Conservation (phyloP, 2,888 invertebrate species). For the Drosophila falleni region DNA sequence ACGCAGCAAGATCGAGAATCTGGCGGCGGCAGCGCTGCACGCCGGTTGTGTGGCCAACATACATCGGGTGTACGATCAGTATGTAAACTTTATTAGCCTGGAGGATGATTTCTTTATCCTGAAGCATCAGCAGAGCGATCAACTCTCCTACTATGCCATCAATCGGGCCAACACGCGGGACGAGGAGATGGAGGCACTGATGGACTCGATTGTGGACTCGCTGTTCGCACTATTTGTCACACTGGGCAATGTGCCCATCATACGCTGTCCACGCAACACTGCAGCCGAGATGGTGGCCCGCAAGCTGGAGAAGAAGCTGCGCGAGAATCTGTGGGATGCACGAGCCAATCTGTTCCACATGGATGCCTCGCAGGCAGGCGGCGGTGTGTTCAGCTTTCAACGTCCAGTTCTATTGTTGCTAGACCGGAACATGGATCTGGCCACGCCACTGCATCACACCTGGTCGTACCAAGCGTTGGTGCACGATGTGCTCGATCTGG, state of each 20-base stretch:
- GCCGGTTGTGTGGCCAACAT: constrained; percentile 96
- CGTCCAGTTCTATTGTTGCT: constrained; percentile 96
- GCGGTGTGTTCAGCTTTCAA: constrained; percentile 93
- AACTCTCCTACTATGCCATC: constrained; percentile 97
- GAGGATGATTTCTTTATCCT: constrained; percentile 99
- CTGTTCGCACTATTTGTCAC: constrained; percentile 99
- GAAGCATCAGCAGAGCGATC: constrained; percentile 96
- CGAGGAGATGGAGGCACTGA: constrained; percentile 96
- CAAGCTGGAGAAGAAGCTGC: constrained; percentile 97
- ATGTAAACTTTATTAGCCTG: constrained; percentile 98
- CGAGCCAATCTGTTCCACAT: constrained; percentile 97
- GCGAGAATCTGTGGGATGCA: constrained; percentile 98
- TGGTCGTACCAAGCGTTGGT: constrained; percentile 99
- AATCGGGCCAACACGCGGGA: constrained; percentile 97
- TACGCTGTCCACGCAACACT: constrained; percentile 93
- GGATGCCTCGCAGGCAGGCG: constrained; percentile 90
- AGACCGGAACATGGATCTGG: constrained; percentile 98
- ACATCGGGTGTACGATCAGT: constrained; percentile 98
- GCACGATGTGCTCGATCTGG: constrained; percentile 97
- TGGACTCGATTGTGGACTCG: constrained; percentile 97
- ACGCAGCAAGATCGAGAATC: constrained; percentile 96
- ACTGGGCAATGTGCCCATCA: constrained; percentile 90
- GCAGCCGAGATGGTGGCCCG: constrained; percentile 99
- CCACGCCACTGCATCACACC: constrained; percentile 99
- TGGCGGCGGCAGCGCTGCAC: constrained; percentile 96